phyloP scores from a whole-genome alignment of 2,888 invertebrate genomes.

The Chromoteleia sp. region DNA sequence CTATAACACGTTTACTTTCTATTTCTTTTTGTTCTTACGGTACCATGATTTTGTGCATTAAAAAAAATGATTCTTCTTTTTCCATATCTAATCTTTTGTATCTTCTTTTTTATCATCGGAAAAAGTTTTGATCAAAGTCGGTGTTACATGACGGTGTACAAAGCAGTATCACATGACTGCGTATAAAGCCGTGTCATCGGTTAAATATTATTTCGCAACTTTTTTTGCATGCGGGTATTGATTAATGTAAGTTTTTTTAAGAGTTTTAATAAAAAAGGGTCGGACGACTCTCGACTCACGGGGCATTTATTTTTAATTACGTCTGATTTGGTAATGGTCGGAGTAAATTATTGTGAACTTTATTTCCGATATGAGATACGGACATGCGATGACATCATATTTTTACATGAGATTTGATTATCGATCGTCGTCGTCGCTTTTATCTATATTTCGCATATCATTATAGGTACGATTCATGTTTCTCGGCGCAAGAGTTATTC shows the following conservation, averaged over 20 bases:
- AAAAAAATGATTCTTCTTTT: too few relatives aligned
- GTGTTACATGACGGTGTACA: slow-evolving; percentile 44
- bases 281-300: not conserved
- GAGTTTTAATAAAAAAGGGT: slow-evolving; percentile 22
- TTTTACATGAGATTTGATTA: slow-evolving; percentile 48
- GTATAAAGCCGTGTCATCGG: slow-evolving; percentile 43
- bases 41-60: slow-evolving; percentile 38
- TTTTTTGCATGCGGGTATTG: slow-evolving; percentile 29
- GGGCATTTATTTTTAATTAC: slow-evolving; percentile 50
- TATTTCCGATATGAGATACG: slow-evolving; percentile 27
- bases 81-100: not conserved
- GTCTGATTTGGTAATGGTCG: slow-evolving; percentile 26
- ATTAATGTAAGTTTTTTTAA: slow-evolving; percentile 49
- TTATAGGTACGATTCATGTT: slow-evolving; percentile 28
- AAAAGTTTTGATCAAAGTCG: slow-evolving; percentile 63
- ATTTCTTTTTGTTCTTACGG: slow-evolving; percentile 1
- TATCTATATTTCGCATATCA: slow-evolving; percentile 35
- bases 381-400: slow-evolving; percentile 33
- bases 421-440: slow-evolving; percentile 32
- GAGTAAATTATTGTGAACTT: slow-evolving; percentile 32
- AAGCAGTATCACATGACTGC: slow-evolving; percentile 44
- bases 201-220: slow-evolving; percentile 61
- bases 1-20: slow-evolving; percentile 1
- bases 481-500: slow-evolving; percentile 18
- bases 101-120: slow-evolving; percentile 17